phyloP scores from a whole-genome alignment of 2,888 invertebrate genomes.

The Rhopalosiphum nymphaeae region DNA sequence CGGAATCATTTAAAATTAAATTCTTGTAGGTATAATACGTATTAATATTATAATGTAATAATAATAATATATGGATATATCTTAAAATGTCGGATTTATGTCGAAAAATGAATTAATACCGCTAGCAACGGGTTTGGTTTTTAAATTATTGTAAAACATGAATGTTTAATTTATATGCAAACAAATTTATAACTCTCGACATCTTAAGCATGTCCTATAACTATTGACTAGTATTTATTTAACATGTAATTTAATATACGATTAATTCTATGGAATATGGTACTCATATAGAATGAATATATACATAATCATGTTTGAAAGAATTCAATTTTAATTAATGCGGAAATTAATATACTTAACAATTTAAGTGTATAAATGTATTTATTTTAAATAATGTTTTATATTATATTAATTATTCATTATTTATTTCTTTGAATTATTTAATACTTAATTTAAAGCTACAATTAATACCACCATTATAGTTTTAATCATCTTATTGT shows the following conservation, averaged over 20 bases:
- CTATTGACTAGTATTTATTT: not conserved
- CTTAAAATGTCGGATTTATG: not conserved
- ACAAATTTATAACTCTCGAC: not conserved
- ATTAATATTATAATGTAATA: not conserved
- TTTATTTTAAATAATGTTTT: too few relatives aligned
- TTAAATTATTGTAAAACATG: not conserved
- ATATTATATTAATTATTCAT: too few relatives aligned
- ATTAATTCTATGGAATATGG: not conserved
- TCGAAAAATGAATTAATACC: not conserved
- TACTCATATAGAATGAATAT: too few relatives aligned
- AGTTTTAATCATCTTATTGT: too few relatives aligned
- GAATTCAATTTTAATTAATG: too few relatives aligned
- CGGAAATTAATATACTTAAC: too few relatives aligned
- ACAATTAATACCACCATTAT: too few relatives aligned
- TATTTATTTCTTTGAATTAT: too few relatives aligned
- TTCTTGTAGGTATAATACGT: not conserved
- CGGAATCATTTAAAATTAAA: not conserved
- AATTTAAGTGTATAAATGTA: too few relatives aligned
- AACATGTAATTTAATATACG: not conserved
- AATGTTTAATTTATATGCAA: not conserved
- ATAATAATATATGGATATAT: not conserved
- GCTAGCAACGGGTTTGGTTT: not conserved
- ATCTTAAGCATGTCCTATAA: not conserved
- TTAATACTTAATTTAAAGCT: too few relatives aligned
- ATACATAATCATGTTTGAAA: too few relatives aligned